A percentile compares a stretch with the other conserved stretches of the same genome.
phyloP scores from a whole-genome alignment of 2,797 vertebrate species.

The Myioborus miniatus region DNA sequence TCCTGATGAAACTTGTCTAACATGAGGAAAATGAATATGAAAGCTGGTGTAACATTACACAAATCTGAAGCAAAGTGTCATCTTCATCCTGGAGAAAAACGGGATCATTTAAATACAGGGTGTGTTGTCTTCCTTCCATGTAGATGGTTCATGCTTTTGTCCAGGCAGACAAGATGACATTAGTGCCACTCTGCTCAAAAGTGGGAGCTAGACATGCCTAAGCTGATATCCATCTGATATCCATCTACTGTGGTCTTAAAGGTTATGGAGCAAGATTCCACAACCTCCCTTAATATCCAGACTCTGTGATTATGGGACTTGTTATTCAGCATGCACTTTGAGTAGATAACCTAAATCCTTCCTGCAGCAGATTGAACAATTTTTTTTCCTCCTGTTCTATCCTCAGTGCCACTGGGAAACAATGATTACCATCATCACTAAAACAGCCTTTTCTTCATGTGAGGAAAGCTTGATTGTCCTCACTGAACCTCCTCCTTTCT shows the following conservation, averaged over 20 bases:
- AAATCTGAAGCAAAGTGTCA: neutral
- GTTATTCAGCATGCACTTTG: neutral
- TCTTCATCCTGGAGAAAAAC: neutral
- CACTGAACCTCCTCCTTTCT: neutral
- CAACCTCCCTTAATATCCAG: neutral
- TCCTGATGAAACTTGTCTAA: neutral
- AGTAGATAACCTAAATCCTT: neutral
- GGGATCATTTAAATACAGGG: neutral
- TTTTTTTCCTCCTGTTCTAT: rapidly evolving
- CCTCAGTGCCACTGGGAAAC: neutral
- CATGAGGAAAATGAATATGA: neutral
- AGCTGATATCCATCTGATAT: neutral
- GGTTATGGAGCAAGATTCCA: neutral
- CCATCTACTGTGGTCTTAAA: neutral
- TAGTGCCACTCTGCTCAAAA: neutral
- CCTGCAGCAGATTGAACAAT: neutral
- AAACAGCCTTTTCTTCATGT: neutral
- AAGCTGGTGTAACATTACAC: neutral
- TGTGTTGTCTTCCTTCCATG: neutral
- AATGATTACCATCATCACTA: neutral
- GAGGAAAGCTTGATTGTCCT: neutral
- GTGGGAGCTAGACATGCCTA: neutral
- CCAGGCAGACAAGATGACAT: neutral
- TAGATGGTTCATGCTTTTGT: neutral
- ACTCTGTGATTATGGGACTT: neutral